Base-by-base conservation (phyloP, 1,140 invertebrate genomes). In the Zaprionus taronus region DNA sequence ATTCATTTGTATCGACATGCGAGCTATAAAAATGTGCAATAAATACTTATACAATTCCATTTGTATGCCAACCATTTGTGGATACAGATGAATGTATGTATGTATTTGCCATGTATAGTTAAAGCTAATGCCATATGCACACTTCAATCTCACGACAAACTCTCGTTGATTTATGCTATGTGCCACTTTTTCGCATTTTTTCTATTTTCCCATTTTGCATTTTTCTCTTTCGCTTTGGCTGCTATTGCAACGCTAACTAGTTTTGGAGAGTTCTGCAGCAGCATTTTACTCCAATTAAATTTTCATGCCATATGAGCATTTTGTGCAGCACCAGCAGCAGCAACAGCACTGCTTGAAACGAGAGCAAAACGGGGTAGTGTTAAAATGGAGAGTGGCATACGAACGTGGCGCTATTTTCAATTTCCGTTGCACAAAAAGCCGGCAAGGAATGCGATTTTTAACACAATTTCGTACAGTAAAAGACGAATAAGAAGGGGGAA, bases 251-350 rank as follows among this genome's bases (percentile, higher is more conserved):
- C 77, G 63, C 78, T 82, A 86, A 76, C 82, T 86, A 86, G 83
- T 86, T 83, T 86, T 86, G 79, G 80, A 86, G 80, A 87, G 83
- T 87, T 87, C 77, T 79, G 77, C 76, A 79, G 68, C 80, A 84
- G 84, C 84, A 81, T 89, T 87, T 87, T 87, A 87, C 80, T 89
- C 84, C 84, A 87, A 87, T 87, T 87, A 87, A 87, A 87, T 87
- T 87, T 87, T 81, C 84, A 87, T 87, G 84, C 84, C 83, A 74
- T 81, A 83, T 87, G 84, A 87, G 80, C 83, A 87, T 87, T 84
- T 85, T 80, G 73, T 72, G 75, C 72, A 77, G 64, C 71, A 77
- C 26, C 51, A 60, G 20, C 49, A 70, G 6, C 61, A 81, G 55
- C 66, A 80, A 71, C 57, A 81, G 69, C 44, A 20, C 6, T 20